phyloP scores from a whole-genome alignment of 2,113 vertebrate genomes.

The Lampris megalopsis region DNA sequence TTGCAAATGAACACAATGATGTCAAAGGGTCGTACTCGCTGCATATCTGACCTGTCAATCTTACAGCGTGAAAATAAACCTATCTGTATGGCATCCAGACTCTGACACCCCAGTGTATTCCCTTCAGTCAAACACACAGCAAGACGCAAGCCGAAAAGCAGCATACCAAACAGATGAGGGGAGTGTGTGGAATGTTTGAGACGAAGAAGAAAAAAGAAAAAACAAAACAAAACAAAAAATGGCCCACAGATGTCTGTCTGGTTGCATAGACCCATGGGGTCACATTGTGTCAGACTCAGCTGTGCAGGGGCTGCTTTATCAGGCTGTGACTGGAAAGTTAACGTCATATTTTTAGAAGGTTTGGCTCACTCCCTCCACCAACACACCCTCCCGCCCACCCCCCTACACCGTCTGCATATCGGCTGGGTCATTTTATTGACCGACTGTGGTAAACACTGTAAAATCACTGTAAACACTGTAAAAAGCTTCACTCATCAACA shows the following conservation, averaged over 20 bases:
- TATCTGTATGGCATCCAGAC: background rate
- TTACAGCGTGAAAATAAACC: background rate
- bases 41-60: background rate
- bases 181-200: constrained; percentile 49
- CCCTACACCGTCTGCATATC: constrained; percentile 32
- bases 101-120: background rate
- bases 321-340: constrained; percentile 53
- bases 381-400: constrained; percentile 3
- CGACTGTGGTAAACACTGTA: constrained; percentile 32
- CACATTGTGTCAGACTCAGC: constrained; percentile 18
- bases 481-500: constrained; percentile 49
- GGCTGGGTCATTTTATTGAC: constrained; percentile 34
- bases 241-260: constrained; percentile 55
- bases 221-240: background rate
- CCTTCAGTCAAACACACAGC: constrained; percentile 13
- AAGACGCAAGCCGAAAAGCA: constrained; percentile 29
- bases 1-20: background rate
- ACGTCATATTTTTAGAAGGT: constrained; percentile 64
- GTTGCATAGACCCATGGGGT: constrained; percentile 7
- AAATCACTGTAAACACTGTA: constrained; percentile 32
- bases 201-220: background rate
- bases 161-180: constrained; percentile 71
- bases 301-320: constrained; percentile 44
- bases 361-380: constrained; percentile 27
- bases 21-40: background rate